Conservation (phyloP, 2,888 invertebrate species). For the Cosmorhoe ocellata region DNA sequence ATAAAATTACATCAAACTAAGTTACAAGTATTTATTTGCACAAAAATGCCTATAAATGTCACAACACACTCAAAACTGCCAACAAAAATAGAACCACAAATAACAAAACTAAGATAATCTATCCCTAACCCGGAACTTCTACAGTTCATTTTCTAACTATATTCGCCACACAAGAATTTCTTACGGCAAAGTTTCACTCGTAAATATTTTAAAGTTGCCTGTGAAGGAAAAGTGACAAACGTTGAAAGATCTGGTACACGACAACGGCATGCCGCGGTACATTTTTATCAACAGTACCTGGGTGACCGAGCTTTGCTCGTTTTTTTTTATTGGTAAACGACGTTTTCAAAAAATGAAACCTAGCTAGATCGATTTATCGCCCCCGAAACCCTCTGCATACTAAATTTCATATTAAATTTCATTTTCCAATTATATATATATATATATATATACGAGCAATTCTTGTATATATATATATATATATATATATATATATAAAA, state of each 20-base stretch:
- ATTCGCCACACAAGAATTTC: slow-evolving; percentile 62
- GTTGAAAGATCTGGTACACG: slow-evolving; percentile 49
- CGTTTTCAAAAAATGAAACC: no score
- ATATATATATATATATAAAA: no score
- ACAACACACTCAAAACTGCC: slow-evolving; percentile 20
- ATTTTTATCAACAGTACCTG: not conserved
- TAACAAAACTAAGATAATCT: slow-evolving; percentile 36
- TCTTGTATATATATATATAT: no score
- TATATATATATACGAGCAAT: no score
- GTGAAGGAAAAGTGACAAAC: slow-evolving; percentile 73
- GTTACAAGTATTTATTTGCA: no score
- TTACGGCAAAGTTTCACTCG: slow-evolving; percentile 65
- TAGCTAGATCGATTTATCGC: no score
- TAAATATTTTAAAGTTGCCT: slow-evolving; percentile 81
- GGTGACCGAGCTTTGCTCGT: no score
- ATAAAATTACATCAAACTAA: no score
- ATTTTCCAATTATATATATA: no score
- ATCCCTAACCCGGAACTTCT: slow-evolving; percentile 56
- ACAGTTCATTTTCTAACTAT: slow-evolving; percentile 65
- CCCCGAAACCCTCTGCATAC: no score
- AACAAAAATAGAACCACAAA: slow-evolving; percentile 31
- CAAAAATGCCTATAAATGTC: slow-evolving; percentile 8
- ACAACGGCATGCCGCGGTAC: not conserved
- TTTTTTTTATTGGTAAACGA: no score
- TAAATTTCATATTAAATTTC: no score